phyloP scores from a whole-genome alignment of 2,888 invertebrate species.

The Leptodirus hochenwartii region DNA sequence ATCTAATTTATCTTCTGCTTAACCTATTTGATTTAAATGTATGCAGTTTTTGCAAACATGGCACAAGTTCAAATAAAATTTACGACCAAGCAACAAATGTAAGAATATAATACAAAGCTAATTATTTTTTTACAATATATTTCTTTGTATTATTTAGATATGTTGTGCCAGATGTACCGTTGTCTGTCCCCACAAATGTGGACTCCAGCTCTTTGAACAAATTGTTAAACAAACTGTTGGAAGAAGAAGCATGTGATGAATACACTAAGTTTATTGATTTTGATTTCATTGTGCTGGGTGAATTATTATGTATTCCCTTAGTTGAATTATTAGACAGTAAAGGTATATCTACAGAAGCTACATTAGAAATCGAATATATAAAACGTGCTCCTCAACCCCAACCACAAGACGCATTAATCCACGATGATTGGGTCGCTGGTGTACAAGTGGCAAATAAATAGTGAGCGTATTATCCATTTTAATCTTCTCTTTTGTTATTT shows the following conservation, averaged over 20 bases:
- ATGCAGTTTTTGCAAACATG: constrained; percentile 15
- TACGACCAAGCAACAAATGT: constrained; percentile 66
- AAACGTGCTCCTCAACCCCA: constrained; percentile 80
- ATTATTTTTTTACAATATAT: constrained; percentile 1
- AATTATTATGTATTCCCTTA: constrained; percentile 54
- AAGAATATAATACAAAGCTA: constrained; percentile 24
- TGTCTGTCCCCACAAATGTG: constrained; percentile 60
- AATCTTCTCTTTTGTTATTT: constrained; percentile 3
- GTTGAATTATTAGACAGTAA: constrained; percentile 60
- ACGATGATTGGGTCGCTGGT: constrained; percentile 96
- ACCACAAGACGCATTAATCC: constrained; percentile 80
- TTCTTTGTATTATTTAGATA: constrained; percentile 36
- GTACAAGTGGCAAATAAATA: constrained; percentile 54
- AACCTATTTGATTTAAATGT: too few species aligned
- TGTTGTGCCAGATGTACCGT: constrained; percentile 72
- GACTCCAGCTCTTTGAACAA: constrained; percentile 52
- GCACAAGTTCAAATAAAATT: constrained; percentile 62
- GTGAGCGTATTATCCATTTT: constrained; percentile 24
- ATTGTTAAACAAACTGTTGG: constrained; percentile 60
- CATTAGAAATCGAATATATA: constrained; percentile 81
- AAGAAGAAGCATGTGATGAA: constrained; percentile 32
- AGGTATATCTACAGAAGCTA: constrained; percentile 61
- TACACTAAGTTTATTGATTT: constrained; percentile 40
- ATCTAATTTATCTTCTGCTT: too few species aligned
- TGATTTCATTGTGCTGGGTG: constrained; percentile 76